A percentile compares a stretch with the other conserved stretches of the same genome.
phyloP scores from a whole-genome alignment of 2,888 invertebrate species.

The Lordiphosa fenestrarum region DNA sequence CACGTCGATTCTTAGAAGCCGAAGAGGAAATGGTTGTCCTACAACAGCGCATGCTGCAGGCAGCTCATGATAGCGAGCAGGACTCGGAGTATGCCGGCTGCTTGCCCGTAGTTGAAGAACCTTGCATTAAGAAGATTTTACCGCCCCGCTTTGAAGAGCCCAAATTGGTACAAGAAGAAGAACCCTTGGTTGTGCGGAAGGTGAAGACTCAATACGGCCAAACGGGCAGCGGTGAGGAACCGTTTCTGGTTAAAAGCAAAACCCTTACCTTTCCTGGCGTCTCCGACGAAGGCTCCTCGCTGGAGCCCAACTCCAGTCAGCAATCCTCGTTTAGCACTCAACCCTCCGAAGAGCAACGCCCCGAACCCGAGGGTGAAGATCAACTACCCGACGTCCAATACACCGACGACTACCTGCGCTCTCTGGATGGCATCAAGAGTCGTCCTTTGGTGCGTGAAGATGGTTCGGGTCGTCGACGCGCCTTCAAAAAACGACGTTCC shows the following conservation, averaged over 20 bases:
- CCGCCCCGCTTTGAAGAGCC: slow-evolving; percentile 49
- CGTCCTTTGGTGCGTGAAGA: slow-evolving; percentile 84
- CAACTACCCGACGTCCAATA: slow-evolving; percentile 70
- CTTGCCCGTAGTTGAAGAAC: slow-evolving; percentile 65
- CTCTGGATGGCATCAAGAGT: slow-evolving; percentile 85
- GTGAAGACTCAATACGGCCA: slow-evolving; percentile 79
- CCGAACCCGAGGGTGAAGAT: slow-evolving; percentile 81
- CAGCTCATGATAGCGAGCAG: slow-evolving; percentile 33
- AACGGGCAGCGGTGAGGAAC: slow-evolving; percentile 54
- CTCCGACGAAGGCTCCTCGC: slow-evolving; percentile 77
- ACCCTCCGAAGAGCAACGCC: slow-evolving; percentile 82
- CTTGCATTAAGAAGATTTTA: slow-evolving; percentile 56
- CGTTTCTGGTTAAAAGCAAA: slow-evolving; percentile 61
- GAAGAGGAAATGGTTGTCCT: slow-evolving; percentile 77
- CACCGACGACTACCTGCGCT: slow-evolving; percentile 81
- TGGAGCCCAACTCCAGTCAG: slow-evolving; percentile 72
- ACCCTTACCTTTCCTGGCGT: slow-evolving; percentile 71
- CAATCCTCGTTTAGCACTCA: slow-evolving; percentile 76
- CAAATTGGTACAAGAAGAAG: slow-evolving; percentile 18
- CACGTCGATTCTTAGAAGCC: slow-evolving; percentile 74
- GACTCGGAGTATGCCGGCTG: slow-evolving; percentile 56
- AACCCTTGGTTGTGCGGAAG: slow-evolving; percentile 54
- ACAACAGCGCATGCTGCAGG: slow-evolving; percentile 63
- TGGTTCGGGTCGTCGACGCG: slow-evolving; percentile 83
- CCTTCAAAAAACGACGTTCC: slow-evolving; percentile 83